Conservation (phyloP, 2,113 vertebrate genomes). For the Dromaius novaehollandiae region DNA sequence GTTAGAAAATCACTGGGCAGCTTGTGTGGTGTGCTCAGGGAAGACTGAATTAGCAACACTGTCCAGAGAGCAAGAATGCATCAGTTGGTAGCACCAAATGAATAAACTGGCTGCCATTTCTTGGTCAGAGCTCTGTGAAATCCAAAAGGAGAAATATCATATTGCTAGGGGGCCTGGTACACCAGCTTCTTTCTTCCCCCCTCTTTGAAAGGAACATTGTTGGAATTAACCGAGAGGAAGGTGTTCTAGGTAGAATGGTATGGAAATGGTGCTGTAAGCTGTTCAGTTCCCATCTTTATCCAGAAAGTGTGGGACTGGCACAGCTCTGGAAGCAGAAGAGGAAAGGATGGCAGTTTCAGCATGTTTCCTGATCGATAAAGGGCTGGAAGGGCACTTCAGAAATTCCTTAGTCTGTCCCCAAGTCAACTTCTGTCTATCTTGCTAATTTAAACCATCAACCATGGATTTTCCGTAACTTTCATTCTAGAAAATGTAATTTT, state of each 20-base stretch:
- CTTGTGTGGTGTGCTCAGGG: background rate
- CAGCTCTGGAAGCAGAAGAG: background rate
- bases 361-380: background rate
- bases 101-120: background rate
- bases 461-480: background rate
- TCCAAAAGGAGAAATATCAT: background rate
- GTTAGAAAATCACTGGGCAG: background rate
- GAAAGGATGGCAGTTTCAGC: background rate
- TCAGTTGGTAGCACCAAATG: background rate
- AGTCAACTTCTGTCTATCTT: background rate
- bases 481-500: background rate
- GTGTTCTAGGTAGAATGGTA: background rate
- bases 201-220: background rate
- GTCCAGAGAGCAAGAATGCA: background rate
- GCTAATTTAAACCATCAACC: background rate
- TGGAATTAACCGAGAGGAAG: background rate
- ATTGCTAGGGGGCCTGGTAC: background rate
- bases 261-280: background rate
- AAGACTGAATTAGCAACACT: background rate
- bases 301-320: background rate
- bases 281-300: background rate
- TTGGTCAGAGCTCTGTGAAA: background rate
- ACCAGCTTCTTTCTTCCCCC: background rate
- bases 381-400: background rate
- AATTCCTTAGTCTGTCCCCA: background rate